phyloP scores from a whole-genome alignment of 2,888 invertebrate species.

The Tetragonisca angustula region DNA sequence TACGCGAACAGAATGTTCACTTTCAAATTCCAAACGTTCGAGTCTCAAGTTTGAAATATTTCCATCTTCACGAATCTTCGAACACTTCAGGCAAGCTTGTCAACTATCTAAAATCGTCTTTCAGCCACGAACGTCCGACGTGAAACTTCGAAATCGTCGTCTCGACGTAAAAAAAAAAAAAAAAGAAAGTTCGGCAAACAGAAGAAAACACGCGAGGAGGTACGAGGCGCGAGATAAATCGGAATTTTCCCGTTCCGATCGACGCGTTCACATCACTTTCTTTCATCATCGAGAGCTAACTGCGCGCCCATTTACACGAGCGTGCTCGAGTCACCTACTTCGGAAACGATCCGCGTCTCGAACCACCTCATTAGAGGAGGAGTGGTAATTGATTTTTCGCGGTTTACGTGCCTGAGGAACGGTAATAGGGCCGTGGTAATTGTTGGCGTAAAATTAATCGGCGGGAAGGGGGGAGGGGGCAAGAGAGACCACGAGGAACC shows the following conservation, averaged over 20 bases:
- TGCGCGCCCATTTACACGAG: not conserved
- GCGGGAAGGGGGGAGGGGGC: not conserved
- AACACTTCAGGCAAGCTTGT: too few relatives aligned
- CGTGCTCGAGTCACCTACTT: not conserved
- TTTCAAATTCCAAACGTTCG: too few relatives aligned
- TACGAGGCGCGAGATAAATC: not conserved
- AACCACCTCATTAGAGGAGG: not conserved
- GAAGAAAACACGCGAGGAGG: too few relatives aligned
- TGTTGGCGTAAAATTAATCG: conserved; percentile 35
- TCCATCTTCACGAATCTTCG: too few relatives aligned
- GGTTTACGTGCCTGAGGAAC: conserved; percentile 15
- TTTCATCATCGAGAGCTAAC: not conserved
- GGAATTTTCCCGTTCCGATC: not conserved
- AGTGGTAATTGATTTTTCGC: conserved; percentile 32
- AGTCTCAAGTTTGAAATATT: too few relatives aligned
- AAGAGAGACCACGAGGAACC: conserved; percentile 3
- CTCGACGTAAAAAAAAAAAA: too few relatives aligned
- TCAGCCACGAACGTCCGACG: too few relatives aligned
- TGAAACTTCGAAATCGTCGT: too few relatives aligned
- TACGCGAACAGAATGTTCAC: too few relatives aligned
- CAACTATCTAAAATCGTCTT: too few relatives aligned
- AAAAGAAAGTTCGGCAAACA: too few relatives aligned
- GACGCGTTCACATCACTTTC: not conserved
- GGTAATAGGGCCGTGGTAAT: conserved; percentile 19
- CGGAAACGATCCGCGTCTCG: not conserved